Base-by-base conservation (phyloP, 2,797 vertebrate genomes). In the Premnoplex brunnescens region DNA sequence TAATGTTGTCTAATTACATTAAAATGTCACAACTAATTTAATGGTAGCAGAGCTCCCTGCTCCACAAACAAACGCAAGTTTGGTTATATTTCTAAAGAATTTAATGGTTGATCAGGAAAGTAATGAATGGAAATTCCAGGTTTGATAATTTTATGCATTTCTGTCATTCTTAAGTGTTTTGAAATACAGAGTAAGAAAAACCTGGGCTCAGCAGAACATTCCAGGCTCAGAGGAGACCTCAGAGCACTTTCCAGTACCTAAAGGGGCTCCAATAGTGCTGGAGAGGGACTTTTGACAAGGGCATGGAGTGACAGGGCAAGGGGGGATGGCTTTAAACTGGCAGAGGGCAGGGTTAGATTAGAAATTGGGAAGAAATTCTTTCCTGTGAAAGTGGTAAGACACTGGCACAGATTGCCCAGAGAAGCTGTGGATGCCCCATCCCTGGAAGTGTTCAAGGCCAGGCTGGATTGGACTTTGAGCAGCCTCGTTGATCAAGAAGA, bases 1-100 rank as follows among this genome's bases (percentile, higher is more conserved):
- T 97, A 97, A 97, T 95, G 93, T 96, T 95, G 81, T 88, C 78
- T 97, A 96, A 97, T 97, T 97, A 97, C 95, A 96, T 97, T 97
- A 96, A 95, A 94, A 97, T 95, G 92, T 95, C 93, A 97, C 95
- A 97, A 97, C 84, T 97, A 95, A 97, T 97, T 97, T 97, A 92
- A 93, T 75, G 67, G 73, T 54, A 80, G 92, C 95, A 95, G 94
- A 91, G 86, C 66, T 96, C 59, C 55, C 63, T 91, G 10, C 49
- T 95, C 73, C 74, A 91, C 73, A 95, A 95, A 90, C 78, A 94
- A 97, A 79, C 84, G 85, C 43, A 77, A 66, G 16, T 91, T 92
- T 91, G 48, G 69, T 92, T 87, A 72, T 18, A 30, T 95, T 81
- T 94, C 86, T 77, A 21, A 88, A 69, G 56, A 95, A 87, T 69